Percentiles rank a stretch among this genome's conserved stretches.
phyloP scores from a whole-genome alignment of 1,140 invertebrate genomes.

The Lamellibrachia luymesi region DNA sequence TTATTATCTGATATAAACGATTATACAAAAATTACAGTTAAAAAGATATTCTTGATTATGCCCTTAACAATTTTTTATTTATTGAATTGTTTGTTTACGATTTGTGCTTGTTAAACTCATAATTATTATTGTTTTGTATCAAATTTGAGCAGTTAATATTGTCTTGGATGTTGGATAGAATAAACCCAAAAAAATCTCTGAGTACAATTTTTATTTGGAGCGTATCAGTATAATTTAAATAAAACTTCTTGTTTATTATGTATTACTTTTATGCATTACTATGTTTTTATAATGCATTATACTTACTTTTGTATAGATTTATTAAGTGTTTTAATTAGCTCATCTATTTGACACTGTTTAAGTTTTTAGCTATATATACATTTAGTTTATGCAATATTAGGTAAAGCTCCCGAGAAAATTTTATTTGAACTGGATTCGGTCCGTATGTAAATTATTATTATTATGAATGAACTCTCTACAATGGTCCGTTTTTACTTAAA shows the following conservation, averaged over 20 bases:
- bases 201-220: background rate
- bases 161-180: background rate
- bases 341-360: no score
- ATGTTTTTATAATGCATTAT: no score
- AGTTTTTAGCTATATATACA: no score
- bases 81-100: background rate
- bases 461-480: background rate
- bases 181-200: background rate
- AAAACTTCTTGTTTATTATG: background rate
- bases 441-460: background rate
- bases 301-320: no score
- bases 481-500: background rate
- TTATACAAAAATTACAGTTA: background rate
- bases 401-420: no score
- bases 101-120: background rate
- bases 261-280: no score
- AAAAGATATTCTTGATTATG: background rate
- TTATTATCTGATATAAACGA: background rate
- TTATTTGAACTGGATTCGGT: no score
- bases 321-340: no score
- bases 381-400: no score
- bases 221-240: background rate
- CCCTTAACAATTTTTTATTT: background rate
- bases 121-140: background rate
- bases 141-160: background rate